Conservation (phyloP, 2,113 vertebrate species). For the Eidolon helvum region DNA sequence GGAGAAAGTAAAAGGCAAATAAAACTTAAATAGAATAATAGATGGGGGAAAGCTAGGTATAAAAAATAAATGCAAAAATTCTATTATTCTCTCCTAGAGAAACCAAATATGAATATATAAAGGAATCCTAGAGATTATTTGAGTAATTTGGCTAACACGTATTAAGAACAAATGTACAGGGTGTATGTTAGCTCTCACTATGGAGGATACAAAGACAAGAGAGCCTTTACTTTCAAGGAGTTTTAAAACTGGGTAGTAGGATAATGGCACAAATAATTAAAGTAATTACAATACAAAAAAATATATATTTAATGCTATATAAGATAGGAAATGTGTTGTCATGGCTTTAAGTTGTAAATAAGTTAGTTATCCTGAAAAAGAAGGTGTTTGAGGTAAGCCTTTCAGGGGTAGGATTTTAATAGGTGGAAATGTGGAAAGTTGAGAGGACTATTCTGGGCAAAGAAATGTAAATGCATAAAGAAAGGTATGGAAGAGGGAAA, state of each 20-base stretch:
- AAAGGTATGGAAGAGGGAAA: neutral
- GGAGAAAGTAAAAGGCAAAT: neutral
- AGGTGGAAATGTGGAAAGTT: neutral
- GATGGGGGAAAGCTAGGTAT: neutral
- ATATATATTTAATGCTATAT: neutral
- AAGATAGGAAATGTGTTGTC: neutral
- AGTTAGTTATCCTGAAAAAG: neutral
- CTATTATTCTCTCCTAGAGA: neutral
- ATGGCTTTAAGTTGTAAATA: neutral
- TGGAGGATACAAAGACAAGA: neutral
- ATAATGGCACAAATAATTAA: neutral
- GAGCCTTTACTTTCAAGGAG: neutral
- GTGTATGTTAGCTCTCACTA: neutral
- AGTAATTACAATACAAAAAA: neutral
- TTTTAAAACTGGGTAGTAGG: neutral
- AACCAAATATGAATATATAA: neutral
- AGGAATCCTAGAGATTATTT: neutral
- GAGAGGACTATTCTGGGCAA: neutral
- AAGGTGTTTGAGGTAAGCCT: neutral
- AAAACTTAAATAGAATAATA: neutral
- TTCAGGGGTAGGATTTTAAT: neutral
- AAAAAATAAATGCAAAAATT: neutral
- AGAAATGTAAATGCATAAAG: neutral
- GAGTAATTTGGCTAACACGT: neutral
- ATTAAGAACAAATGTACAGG: neutral